Base-by-base conservation (phyloP, 2,888 invertebrate genomes). In the Drosophila hawaiiensis region DNA sequence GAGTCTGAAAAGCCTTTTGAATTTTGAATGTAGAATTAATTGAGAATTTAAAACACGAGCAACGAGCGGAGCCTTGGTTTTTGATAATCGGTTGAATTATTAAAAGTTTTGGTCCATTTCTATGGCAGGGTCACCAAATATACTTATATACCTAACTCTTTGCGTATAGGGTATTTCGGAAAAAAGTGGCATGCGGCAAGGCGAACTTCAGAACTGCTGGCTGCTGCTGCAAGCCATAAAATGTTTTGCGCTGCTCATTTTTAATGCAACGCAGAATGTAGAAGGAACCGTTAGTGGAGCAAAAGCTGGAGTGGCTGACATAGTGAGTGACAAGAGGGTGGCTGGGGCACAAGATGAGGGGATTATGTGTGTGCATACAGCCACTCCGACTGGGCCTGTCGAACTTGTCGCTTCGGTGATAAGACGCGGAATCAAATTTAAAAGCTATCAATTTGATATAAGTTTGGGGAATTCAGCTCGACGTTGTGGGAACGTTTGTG, bases 371-470 rank as follows among this genome's bases (percentile, higher is more conserved):
- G 58, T 54, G 41, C 60, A 68, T 73, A 71, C 72, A 47, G 25
- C 9, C 16, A 75, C 84, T 82, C 83, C 76, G 83, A 78, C 78
- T 83, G 87, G 55, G 78, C 60, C 68, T 72, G 65, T 75, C 71
- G 56, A 79, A 78, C 68, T 74, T 75, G 75, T 73, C 84, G 81
- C 73, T 77, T 79, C 69, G 80, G 80, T 83, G 90, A 88, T 91
- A 91, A 89, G 91, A 86, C 84, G 84, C 80, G 89, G 84, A 91
- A 91, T 91, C 91, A 91, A 91, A 91, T 91, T 91, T 91, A 90
- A 91, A 91, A 91, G 91, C 91, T 90, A 91, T 91, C 91, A 91
- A 91, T 91, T 85, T 84, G 87, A 91, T 89, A 90, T 88, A 87
- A 88, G 80, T 78, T 82, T 50, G 58, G 87, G 84, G 84, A 86